These are phyloP conservation scores for Drosophila mayaguana DNA, from an alignment of 2,888 invertebrate species.

Conservation along the genomic window DNA sequence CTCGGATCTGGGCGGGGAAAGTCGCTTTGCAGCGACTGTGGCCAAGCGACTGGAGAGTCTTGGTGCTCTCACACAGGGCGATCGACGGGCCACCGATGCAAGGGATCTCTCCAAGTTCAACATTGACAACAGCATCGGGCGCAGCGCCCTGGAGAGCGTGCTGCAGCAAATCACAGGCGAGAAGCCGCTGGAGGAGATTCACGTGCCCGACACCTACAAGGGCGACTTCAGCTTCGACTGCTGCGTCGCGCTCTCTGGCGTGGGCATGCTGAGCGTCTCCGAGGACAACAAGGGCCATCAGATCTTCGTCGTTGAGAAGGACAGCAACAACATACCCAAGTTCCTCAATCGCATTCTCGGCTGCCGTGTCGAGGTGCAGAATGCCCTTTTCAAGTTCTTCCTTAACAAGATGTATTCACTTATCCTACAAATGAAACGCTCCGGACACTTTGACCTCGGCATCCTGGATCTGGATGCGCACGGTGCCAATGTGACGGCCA, in stretches of 20 bases:
- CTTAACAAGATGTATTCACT: conserved; percentile 96
- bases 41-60: conserved; percentile 97
- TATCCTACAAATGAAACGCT: conserved; percentile 95
- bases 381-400: conserved; percentile 98
- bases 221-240: conserved; percentile 89
- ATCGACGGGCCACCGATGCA: conserved; percentile 97
- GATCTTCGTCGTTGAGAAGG: conserved; percentile 91
- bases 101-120: conserved; percentile 99
- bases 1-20: conserved; percentile 98
- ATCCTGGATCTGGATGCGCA: conserved; percentile 95
- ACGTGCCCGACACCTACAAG: conserved; percentile 93
- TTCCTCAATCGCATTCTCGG: conserved; percentile 99
- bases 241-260: conserved; percentile 47
- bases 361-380: conserved; percentile 98
- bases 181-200: conserved; percentile 91
- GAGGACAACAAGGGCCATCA: conserved; percentile 78
- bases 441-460: conserved; percentile 97
- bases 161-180: conserved; percentile 98
- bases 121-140: conserved; percentile 98
- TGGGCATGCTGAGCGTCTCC: conserved; percentile 43
- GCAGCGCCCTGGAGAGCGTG: conserved; percentile 95
- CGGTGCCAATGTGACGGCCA: conserved; percentile 94
- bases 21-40: conserved; percentile 98
- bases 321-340: conserved; percentile 98
- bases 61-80: conserved; percentile 98